A percentile compares a stretch with the other conserved stretches of the same genome.
Evolutionary conservation across 2,888 invertebrate genomes (phyloP).

Genomic region (Cosmopolites sordidus): DNA sequence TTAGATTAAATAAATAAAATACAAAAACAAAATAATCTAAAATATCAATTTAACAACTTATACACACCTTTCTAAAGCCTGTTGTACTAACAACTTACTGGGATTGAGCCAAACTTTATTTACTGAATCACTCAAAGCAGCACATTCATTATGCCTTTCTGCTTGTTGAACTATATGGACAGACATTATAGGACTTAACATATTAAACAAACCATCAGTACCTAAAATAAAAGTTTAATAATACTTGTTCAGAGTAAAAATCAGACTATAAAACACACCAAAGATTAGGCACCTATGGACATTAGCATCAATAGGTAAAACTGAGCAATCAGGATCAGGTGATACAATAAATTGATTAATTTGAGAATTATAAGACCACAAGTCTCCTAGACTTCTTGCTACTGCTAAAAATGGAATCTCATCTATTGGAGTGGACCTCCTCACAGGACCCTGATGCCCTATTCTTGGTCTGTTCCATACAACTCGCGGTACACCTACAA

Average conservation of each 20-base stretch:
- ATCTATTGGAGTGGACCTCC: conserved; percentile 85
- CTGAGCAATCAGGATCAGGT: conserved; percentile 92
- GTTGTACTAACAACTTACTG: conserved; percentile 82
- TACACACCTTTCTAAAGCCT: conserved; percentile 63
- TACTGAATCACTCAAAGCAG: conserved; percentile 50
- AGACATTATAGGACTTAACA: conserved; percentile 79
- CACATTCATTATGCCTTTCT: conserved; percentile 73
- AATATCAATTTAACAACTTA: not conserved
- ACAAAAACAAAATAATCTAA: not conserved
- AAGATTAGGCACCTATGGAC: conserved; percentile 84
- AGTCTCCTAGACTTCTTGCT: conserved; percentile 90
- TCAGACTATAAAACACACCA: too few relatives aligned
- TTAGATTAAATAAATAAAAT: too few relatives aligned
- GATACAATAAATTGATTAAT: conserved; percentile 94
- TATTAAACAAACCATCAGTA: conserved; percentile 96
- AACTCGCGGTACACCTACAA: conserved; percentile 82
- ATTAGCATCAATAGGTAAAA: conserved; percentile 74
- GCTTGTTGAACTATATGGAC: conserved; percentile 80
- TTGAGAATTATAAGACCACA: conserved; percentile 95
- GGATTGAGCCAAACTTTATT: conserved; percentile 75
- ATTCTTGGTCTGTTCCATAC: conserved; percentile 93
- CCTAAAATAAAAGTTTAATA: conserved; percentile 51
- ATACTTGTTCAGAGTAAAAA: too few relatives aligned
- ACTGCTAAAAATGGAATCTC: conserved; percentile 95
- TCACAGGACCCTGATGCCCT: conserved; percentile 81